A percentile compares a stretch with the other conserved stretches of the same genome.
Conservation (phyloP, 2,888 invertebrate genomes). For the Acrobasis consociella region DNA sequence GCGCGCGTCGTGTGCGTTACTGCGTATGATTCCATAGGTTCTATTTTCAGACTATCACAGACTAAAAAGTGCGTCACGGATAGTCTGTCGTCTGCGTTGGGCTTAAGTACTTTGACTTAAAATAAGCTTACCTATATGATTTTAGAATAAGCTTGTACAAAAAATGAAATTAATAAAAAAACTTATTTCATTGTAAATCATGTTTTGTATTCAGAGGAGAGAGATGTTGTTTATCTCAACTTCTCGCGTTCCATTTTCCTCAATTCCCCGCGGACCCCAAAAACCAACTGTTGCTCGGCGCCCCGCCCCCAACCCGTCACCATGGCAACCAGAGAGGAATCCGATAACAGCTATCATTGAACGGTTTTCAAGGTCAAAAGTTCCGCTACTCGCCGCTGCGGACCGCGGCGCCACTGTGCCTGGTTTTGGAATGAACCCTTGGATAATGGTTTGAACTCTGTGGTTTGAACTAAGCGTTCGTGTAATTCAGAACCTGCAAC, state of each 20-base stretch:
- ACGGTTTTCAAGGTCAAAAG: slow-evolving; percentile 32
- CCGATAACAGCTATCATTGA: slow-evolving; percentile 24
- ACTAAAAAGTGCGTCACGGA: too few relatives aligned
- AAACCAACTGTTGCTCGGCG: slow-evolving; percentile 37
- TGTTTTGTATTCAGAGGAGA: not conserved
- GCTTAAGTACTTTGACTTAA: too few relatives aligned
- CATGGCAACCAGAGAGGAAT: slow-evolving; percentile 30
- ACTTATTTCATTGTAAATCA: too few relatives aligned
- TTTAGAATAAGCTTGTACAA: too few relatives aligned
- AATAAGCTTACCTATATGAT: too few relatives aligned
- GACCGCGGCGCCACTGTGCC: slow-evolving; percentile 25
- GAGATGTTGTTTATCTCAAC: slow-evolving; percentile 1
- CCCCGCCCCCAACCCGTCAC: slow-evolving; percentile 31
- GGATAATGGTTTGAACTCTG: slow-evolving; percentile 11
- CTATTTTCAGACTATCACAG: too few relatives aligned
- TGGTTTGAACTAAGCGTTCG: not conserved
- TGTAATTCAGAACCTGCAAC: slow-evolving; percentile 3
- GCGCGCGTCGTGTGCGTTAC: too few relatives aligned
- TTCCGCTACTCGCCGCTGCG: slow-evolving; percentile 40
- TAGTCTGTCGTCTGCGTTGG: too few relatives aligned
- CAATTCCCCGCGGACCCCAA: not conserved
- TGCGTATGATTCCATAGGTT: too few relatives aligned
- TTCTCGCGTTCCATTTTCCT: slow-evolving; percentile 17
- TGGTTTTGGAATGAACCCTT: slow-evolving; percentile 24
- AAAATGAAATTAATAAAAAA: too few relatives aligned